Conservation (phyloP, 2,888 invertebrate species). For the Amphipyra berbera region DNA sequence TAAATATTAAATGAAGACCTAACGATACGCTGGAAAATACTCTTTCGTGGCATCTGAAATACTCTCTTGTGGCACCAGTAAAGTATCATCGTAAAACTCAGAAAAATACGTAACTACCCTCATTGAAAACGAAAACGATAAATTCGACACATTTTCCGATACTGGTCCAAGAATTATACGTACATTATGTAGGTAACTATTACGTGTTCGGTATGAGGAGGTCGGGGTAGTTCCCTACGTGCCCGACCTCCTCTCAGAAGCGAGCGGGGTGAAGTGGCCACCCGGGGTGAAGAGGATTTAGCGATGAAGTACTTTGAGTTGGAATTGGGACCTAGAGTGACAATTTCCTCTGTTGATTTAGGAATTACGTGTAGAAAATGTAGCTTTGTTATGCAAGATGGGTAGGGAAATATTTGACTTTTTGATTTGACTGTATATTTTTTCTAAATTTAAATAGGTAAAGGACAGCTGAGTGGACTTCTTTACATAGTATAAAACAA, state of each 20-base stretch:
- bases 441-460: no score
- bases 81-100: slow-evolving; percentile 23
- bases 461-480: no score
- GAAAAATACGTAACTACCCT: slow-evolving; percentile 11
- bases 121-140: neutral
- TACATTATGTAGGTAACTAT: neutral
- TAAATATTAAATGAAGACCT: slow-evolving; percentile 27
- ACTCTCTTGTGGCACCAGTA: slow-evolving; percentile 10
- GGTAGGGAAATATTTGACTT: neutral
- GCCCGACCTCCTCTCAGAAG: slow-evolving; percentile 22
- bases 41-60: slow-evolving; percentile 8
- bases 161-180: neutral
- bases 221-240: slow-evolving; percentile 12
- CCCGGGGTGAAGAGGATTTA: slow-evolving; percentile 44
- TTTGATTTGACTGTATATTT: neutral
- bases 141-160: slow-evolving; percentile 7
- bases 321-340: slow-evolving; percentile 44
- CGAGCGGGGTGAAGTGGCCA: slow-evolving; percentile 47
- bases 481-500: no score
- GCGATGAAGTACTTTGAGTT: slow-evolving; percentile 46
- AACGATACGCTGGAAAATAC: slow-evolving; percentile 8
- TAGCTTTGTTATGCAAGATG: neutral
- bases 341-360: slow-evolving; percentile 53
- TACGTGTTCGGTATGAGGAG: slow-evolving; percentile 12
- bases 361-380: slow-evolving; percentile 28